Base-by-base conservation (phyloP, 2,797 vertebrate genomes). In the Pelodytes ibericus region DNA sequence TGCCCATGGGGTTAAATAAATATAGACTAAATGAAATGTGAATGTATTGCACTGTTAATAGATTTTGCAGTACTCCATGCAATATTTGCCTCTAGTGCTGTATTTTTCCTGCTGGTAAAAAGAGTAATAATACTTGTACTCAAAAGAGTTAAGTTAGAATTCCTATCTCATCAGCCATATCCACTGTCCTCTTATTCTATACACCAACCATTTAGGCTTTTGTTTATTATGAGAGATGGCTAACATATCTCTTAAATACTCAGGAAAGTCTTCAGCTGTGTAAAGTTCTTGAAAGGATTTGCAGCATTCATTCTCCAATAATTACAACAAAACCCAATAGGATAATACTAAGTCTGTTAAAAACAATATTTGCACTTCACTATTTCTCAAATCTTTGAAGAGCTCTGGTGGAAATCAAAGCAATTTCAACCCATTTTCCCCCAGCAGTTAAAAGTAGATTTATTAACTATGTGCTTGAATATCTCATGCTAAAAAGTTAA, bases 221-320 rank as follows among this genome's bases (percentile, higher is more conserved):
- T 39, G 15, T 26, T 64, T 22, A 64, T 64, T 64, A 64, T 25
- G n/a, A n/a, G n/a, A n/a, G n/a, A 44, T 30, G 31, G n/a, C 30
- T 62, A 62, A 20, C 29, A 44, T 10, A n/a, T 67, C 63, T 47
- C 33, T 49, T 69, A 56, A 26, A 29, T 11, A 56, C 49, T 49
- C 36, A 0, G 16, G 25, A 22, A 64, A 71, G 47, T 72, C 51
- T 25, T 15, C 2, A 29, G 1, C 2, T 61, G 60, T 60, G 62
- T 9, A 79, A 81, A 82, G 16, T 58, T 75, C 30, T 77, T 69
- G 31, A 67, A 72, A 83, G 63, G 0, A 80, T 18, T 20, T 62
- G 22, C 15, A 49, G 3, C 3, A 18, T 53, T 79, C 63, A 26
- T 44, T 33, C 2, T 13, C 29, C 51, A 69, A 75, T 13, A 49